A percentile compares a stretch with the other conserved stretches of the same genome.
Evolutionary conservation across 2,113 vertebrate species (phyloP).

Genomic region (Saguinus midas): DNA sequence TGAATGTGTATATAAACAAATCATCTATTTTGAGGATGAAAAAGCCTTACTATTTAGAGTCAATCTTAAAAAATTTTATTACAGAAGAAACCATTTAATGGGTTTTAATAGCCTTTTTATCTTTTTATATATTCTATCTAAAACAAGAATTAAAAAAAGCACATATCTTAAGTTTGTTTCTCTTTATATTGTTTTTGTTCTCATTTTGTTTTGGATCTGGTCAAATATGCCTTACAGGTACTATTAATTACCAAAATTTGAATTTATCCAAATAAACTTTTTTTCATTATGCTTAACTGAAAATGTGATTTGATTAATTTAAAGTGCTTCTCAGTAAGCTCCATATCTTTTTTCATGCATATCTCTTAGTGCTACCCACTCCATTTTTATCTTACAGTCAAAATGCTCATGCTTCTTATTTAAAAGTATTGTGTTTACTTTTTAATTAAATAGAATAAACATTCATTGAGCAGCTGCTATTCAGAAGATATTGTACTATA

Average conservation of each 20-base stretch:
- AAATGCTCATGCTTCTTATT: background rate
- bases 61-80: background rate
- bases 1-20: background rate
- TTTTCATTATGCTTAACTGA: background rate
- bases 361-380: background rate
- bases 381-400: background rate
- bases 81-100: background rate
- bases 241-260: background rate
- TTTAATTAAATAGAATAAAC: background rate
- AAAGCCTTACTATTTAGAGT: background rate
- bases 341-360: background rate
- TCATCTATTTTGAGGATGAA: background rate
- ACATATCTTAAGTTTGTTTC: background rate
- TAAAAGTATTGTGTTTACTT: background rate
- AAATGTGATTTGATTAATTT: conserved; percentile 5
- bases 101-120: background rate
- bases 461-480: background rate
- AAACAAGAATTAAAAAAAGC: background rate
- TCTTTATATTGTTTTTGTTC: background rate
- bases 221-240: background rate
- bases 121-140: background rate
- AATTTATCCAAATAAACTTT: background rate
- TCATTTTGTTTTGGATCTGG: background rate
- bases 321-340: background rate
- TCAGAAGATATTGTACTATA: background rate